A percentile compares a stretch with the other conserved stretches of the same genome.
Evolutionary conservation across 1,140 invertebrate species (phyloP).

Genomic region (Meloidogyne exigua): DNA sequence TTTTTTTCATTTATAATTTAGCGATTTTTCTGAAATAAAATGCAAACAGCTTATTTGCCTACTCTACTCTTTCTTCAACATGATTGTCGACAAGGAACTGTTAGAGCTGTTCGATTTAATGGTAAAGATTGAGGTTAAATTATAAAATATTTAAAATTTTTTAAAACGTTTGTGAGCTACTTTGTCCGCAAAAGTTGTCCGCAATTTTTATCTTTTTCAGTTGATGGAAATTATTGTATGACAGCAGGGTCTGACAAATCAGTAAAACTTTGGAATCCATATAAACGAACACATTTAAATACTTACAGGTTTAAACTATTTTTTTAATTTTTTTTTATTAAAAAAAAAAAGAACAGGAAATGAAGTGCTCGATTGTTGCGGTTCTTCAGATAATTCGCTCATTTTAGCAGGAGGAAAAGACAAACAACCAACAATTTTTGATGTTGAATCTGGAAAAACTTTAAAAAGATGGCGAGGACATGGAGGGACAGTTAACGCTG

Average conservation of each 20-base stretch:
- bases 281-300: slow-evolving; percentile 40
- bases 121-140: background rate
- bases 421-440: slow-evolving; percentile 49
- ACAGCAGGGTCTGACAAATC: slow-evolving; percentile 46
- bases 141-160: background rate
- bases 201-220: slow-evolving; percentile 28
- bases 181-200: background rate
- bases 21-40: too few relatives aligned
- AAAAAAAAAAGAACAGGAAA: slow-evolving; percentile 6
- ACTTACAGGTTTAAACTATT: slow-evolving; percentile 24
- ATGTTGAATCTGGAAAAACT: slow-evolving; percentile 54
- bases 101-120: slow-evolving; percentile 48
- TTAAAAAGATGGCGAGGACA: slow-evolving; percentile 48
- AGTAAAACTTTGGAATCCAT: slow-evolving; percentile 43
- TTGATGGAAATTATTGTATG: slow-evolving; percentile 51
- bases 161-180: too few relatives aligned
- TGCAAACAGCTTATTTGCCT: slow-evolving; percentile 16
- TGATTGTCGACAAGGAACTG: slow-evolving; percentile 43
- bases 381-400: slow-evolving; percentile 45
- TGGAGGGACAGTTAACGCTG: slow-evolving; percentile 48
- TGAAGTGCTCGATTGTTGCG: slow-evolving; percentile 39
- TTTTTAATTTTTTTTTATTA: background rate
- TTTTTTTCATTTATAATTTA: too few relatives aligned
- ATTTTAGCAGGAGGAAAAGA: slow-evolving; percentile 48
- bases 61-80: slow-evolving; percentile 35